phyloP scores from a whole-genome alignment of 2,888 invertebrate species.

The Omphaloscelis lunosa region DNA sequence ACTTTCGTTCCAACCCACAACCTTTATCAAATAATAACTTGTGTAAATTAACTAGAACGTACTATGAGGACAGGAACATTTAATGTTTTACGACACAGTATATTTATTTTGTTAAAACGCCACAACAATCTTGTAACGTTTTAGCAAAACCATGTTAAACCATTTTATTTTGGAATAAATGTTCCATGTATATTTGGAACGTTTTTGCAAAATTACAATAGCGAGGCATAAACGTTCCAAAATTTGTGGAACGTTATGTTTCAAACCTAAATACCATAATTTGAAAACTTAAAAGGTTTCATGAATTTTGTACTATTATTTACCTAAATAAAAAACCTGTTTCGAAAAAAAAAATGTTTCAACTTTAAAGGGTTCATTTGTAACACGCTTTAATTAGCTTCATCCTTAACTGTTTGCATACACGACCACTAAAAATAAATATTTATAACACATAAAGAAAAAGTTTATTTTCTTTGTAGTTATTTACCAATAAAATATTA shows the following conservation, averaged over 20 bases:
- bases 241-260: constrained; percentile 33
- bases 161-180: constrained; percentile 33
- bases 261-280: constrained; percentile 34
- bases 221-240: constrained; percentile 20
- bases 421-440: constrained; percentile 10
- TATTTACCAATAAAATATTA: constrained; percentile 20
- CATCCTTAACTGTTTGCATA: constrained; percentile 28
- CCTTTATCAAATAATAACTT: no score
- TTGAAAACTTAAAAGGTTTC: constrained; percentile 35
- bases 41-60: no score
- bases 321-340: constrained; percentile 31
- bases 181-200: constrained; percentile 30
- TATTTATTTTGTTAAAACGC: no score
- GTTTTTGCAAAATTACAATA: constrained; percentile 22
- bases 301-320: constrained; percentile 32
- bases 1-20: constrained; percentile 25
- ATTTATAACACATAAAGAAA: constrained; percentile 28
- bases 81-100: no score
- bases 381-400: constrained; percentile 28
- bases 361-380: constrained; percentile 24
- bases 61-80: no score
- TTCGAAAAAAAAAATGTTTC: constrained; percentile 33
- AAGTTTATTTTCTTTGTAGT: constrained; percentile 4
- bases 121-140: no score
- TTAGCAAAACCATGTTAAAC: no score